Evolutionary conservation across 2,113 vertebrate genomes (phyloP).

Genomic region (Neogobius melanostomus): DNA sequence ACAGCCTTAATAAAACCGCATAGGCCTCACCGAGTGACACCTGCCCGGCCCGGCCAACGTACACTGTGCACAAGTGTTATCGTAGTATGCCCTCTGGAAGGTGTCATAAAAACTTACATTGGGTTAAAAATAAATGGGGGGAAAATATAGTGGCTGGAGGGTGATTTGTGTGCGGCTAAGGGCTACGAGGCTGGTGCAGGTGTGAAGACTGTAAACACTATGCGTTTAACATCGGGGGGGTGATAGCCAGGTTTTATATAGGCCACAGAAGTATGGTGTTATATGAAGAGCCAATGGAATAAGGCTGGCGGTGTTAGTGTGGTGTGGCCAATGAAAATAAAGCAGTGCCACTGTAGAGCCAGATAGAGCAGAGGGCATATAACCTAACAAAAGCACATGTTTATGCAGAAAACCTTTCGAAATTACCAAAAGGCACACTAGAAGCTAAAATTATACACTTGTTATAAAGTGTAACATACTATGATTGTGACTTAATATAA

Average conservation of each 20-base stretch:
- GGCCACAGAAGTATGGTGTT: constrained; percentile 28
- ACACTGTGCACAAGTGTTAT: constrained; percentile 61
- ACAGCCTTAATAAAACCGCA: constrained; percentile 61
- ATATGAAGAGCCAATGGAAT: constrained; percentile 25
- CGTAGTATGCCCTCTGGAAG: constrained; percentile 44
- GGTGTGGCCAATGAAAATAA: constrained; percentile 37
- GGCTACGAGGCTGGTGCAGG: constrained; percentile 39
- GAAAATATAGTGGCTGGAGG: constrained; percentile 33
- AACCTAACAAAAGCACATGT: not conserved
- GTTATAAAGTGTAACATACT: too few relatives aligned
- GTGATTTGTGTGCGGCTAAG: constrained; percentile 20
- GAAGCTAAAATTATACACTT: too few relatives aligned
- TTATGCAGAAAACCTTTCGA: not conserved
- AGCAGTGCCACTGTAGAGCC: constrained; percentile 24
- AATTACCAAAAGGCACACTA: too few relatives aligned
- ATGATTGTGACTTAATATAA: too few relatives aligned
- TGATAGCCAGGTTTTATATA: constrained; percentile 33
- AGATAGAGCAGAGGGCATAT: constrained; percentile 11
- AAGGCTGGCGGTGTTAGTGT: constrained; percentile 16
- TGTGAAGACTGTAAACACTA: constrained; percentile 47
- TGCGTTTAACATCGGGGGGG: constrained; percentile 8
- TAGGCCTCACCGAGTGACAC: constrained; percentile 57
- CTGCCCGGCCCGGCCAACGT: constrained; percentile 57
- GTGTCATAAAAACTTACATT: constrained; percentile 46
- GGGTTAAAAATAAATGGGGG: constrained; percentile 18